These are phyloP conservation scores for Himalopsyche japonica DNA, from an alignment of 2,888 invertebrate genomes.

Conservation along the genomic window DNA sequence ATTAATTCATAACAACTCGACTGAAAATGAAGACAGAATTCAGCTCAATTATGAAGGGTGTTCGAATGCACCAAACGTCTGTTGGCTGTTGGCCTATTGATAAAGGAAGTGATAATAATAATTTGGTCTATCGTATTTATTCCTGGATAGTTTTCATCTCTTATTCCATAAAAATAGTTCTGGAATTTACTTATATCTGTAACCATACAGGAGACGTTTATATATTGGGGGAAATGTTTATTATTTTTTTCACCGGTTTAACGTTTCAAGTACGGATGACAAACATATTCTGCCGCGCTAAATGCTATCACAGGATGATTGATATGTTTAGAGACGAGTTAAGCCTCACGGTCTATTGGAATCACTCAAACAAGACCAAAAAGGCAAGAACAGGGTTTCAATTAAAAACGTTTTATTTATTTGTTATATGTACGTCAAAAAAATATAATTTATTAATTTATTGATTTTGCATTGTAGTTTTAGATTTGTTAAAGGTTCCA, in stretches of 20 bases:
- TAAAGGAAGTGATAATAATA: background rate
- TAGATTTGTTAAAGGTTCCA: too few relatives aligned
- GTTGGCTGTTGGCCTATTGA: conserved; percentile 18
- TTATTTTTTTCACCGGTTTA: conserved; percentile 9
- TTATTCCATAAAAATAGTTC: conserved; percentile 2
- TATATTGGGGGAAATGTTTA: conserved; percentile 21
- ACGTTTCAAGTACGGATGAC: conserved; percentile 5
- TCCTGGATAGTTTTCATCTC: background rate
- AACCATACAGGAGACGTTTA: conserved; percentile 6
- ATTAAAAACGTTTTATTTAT: too few relatives aligned
- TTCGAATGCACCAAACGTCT: conserved; percentile 7
- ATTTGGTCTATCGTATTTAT: background rate
- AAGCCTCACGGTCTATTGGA: background rate
- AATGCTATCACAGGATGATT: background rate
- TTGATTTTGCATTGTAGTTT: too few relatives aligned
- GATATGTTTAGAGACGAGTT: conserved; percentile 11
- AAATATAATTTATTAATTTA: too few relatives aligned
- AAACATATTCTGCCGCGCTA: conserved; percentile 1
- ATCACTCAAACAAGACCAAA: background rate
- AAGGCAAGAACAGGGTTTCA: background rate
- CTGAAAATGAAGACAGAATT: background rate
- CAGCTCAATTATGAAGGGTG: background rate
- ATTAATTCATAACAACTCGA: too few relatives aligned
- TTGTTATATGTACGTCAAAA: too few relatives aligned
- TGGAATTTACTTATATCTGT: conserved; percentile 15